Evolutionary conservation across 2,113 vertebrate species (phyloP), one percentile per base, ranked within the genome.

Genomic region (Channa maculata): DNA sequence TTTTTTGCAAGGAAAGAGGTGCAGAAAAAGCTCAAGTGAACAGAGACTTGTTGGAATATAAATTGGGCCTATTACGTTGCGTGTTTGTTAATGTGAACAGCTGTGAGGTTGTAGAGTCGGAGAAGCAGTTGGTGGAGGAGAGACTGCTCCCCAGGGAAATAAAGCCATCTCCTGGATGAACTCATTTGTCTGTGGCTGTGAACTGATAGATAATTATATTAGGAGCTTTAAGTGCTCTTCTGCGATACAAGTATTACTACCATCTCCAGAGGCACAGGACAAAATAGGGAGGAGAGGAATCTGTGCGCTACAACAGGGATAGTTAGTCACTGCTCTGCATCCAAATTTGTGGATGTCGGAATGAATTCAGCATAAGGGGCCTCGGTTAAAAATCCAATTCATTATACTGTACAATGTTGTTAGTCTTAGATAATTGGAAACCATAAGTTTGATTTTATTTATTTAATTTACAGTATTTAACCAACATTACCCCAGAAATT

Each of bases 161-260:
- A 84, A 87, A 83, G 83, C 59, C 86, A 79, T 85, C 77, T 79
- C 72, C 54, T 51, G 77, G 77, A 77, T 83, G 66, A 80, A 85
- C 79, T 90, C 80, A 83, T 91, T 89, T 88, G 72, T 90, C 85
- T 69, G 55, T 62, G 68, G 57, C 72, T 82, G 72, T 72, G 74
- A 85, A 71, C 80, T 76, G 82, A 89, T 80, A 73, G 63, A 77
- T 86, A 81, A 89, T 88, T 85, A 80, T 84, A 86, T 84, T 85
- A 86, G 79, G 60, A 72, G 80, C 73, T 89, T 78, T 84, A 86
- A 88, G 83, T 80, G 84, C 65, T 85, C 68, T 73, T 83, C 65
- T 84, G 68, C 38, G 37, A 82, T 83, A 81, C 73, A 79, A 81
- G 81, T 67, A 75, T 80, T 86, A 76, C 63, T 43, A 77, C 33